These are phyloP conservation scores for Drosophila imparisetae DNA, from an alignment of 2,888 invertebrate genomes.

Conservation along the genomic window DNA sequence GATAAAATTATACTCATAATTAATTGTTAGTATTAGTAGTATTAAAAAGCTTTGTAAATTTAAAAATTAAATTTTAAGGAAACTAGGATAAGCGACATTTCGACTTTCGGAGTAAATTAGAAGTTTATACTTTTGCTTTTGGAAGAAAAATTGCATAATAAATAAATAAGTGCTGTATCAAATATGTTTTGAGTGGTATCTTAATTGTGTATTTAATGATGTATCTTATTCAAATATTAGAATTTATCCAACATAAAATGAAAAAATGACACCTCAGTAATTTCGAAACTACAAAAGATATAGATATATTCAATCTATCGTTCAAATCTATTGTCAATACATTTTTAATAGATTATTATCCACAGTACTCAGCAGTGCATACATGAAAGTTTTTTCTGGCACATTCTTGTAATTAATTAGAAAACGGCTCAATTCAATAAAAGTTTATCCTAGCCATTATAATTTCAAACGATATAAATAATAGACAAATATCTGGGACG, in stretches of 20 bases:
- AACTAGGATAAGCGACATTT: neutral
- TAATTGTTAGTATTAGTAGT: neutral
- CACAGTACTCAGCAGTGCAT: neutral
- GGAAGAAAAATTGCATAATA: neutral
- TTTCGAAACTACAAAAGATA: neutral
- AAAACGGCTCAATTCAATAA: neutral
- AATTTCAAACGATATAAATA: neutral
- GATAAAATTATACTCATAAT: neutral
- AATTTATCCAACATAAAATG: neutral
- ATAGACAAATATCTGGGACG: neutral
- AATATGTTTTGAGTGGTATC: too few species aligned
- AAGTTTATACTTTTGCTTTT: neutral
- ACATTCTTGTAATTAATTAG: neutral
- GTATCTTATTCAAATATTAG: neutral
- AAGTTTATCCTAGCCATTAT: neutral
- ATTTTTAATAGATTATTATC: neutral
- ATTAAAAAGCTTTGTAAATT: neutral
- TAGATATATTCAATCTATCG: neutral
- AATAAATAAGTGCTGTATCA: neutral
- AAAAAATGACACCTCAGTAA: neutral
- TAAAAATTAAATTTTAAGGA: neutral
- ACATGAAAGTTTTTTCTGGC: neutral
- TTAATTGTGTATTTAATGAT: too few species aligned
- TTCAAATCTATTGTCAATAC: neutral
- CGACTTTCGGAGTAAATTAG: neutral